A percentile compares a stretch with the other conserved stretches of the same genome.
Conservation (phyloP, 2,888 invertebrate species). For the Acholoe squamosa region DNA sequence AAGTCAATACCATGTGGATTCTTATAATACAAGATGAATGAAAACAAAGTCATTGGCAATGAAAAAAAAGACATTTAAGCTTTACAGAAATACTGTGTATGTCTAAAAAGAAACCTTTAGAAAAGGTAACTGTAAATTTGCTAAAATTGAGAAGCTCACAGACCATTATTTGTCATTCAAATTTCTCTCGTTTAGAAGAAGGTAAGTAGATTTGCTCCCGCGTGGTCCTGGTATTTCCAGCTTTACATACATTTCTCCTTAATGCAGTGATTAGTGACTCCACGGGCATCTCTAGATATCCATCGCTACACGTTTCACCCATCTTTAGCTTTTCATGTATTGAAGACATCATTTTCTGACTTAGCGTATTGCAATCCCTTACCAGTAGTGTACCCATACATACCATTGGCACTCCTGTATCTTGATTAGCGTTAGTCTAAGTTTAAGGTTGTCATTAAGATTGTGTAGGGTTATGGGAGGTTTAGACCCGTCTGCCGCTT, state of each 20-base stretch:
- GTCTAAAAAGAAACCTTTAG: no score
- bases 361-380: not conserved
- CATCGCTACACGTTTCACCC: not conserved
- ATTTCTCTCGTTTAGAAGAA: not conserved
- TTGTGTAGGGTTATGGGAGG: not conserved
- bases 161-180: not conserved
- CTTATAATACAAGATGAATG: no score
- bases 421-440: conserved; percentile 1
- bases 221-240: conserved; percentile 19
- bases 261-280: not conserved
- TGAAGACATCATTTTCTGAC: not conserved
- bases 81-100: no score
- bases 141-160: no score
- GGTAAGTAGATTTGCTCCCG: conserved; percentile 21
- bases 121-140: no score
- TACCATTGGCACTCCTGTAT: not conserved
- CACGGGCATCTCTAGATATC: not conserved
- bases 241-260: not conserved
- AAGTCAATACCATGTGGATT: no score
- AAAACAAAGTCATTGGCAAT: no score
- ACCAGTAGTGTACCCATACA: not conserved
- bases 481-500: not conserved
- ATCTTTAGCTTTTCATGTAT: not conserved
- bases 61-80: no score
- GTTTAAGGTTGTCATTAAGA: not conserved